phyloP scores from a whole-genome alignment of 2,797 vertebrate genomes.

The Syngnathus rostellatus region DNA sequence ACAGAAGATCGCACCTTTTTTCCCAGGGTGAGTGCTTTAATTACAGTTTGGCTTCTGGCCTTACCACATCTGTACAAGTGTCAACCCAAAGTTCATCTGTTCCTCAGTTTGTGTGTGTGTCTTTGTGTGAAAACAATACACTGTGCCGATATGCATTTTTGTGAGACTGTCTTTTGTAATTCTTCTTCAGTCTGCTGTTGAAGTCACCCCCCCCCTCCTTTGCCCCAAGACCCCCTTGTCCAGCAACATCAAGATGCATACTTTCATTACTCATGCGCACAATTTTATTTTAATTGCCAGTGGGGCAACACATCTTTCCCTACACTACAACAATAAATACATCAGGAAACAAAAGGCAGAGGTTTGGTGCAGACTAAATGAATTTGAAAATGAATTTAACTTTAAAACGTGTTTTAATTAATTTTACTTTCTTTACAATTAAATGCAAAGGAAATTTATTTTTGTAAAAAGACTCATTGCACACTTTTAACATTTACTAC shows the following conservation, averaged over 20 bases:
- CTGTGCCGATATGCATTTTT: background rate
- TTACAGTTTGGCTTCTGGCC: slow-evolving; percentile 72
- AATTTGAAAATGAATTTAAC: no score
- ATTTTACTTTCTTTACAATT: background rate
- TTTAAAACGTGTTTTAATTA: background rate
- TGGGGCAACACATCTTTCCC: slow-evolving; percentile 68
- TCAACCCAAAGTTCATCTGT: slow-evolving; percentile 72
- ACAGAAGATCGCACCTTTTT: slow-evolving; percentile 81
- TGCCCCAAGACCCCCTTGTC: slow-evolving; percentile 39
- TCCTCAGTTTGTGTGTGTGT: slow-evolving; percentile 9
- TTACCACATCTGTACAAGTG: slow-evolving; percentile 73
- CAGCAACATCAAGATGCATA: slow-evolving; percentile 38
- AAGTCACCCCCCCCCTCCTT: slow-evolving; percentile 30
- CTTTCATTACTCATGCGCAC: slow-evolving; percentile 65
- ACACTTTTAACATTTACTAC: background rate
- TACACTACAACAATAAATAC: slow-evolving; percentile 55
- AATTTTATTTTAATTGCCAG: slow-evolving; percentile 75
- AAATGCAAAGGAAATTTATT: background rate
- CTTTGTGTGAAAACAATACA: no score
- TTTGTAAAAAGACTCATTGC: background rate
- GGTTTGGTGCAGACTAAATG: slow-evolving; percentile 24
- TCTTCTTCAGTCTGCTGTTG: slow-evolving; percentile 59
- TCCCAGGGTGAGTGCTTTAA: slow-evolving; percentile 72
- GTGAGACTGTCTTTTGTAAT: slow-evolving; percentile 39
- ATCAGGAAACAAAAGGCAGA: slow-evolving; percentile 48